Evolutionary conservation across 37 sponge, comb jelly and placozoan genomes (phyloP), one percentile per base, ranked within the genome.

Genomic region (Cladorhizidae sp.): DNA sequence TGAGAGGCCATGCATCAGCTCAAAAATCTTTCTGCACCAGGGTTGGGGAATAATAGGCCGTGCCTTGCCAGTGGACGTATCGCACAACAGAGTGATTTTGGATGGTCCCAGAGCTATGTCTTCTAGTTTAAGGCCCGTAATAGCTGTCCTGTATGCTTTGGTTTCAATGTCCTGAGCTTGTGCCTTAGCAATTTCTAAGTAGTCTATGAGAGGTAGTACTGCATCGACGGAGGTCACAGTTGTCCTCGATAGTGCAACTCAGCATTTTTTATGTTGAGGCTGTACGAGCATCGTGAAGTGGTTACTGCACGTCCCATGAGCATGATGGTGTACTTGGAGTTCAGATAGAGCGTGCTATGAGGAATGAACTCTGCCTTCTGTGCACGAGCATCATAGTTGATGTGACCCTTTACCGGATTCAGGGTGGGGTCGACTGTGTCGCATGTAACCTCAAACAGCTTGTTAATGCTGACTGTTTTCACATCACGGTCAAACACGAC

Each of bases 311-410:
- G 39, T 12, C 91, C 87, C 45, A 77, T n/a, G 35, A 91, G 70
- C 11, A 39, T 28, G 3, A 90, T 81, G 22, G 59, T 76, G 80
- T 85, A 85, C 68, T 74, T 84, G 25, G 90, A 59, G 70, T 74
- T 81, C 51, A 85, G 90, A 40, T 75, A 74, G 61, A 90, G 81
- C 22, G 90, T 90, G 71, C 80, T 84, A 17, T 49, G 33, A 31
- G 90, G 86, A 23, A 50, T 80, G 81, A 90, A 90, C 72, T 90
- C 90, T 59, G 84, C 90, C 50, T 64, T 84, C 64, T 76, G 80
- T 15, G 52, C 51, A 1, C 81, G 72, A 25, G 81, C 70, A 31
- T 90, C 90, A 43, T 80, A 85, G 22, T 38, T 81, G 72, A 67
- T 62, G 11, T 72, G 71, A 31, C 90, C 90, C 29, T 90, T 85